Evolutionary conservation across 2,113 vertebrate species (phyloP).

Genomic region (Asarcornis scutulata): DNA sequence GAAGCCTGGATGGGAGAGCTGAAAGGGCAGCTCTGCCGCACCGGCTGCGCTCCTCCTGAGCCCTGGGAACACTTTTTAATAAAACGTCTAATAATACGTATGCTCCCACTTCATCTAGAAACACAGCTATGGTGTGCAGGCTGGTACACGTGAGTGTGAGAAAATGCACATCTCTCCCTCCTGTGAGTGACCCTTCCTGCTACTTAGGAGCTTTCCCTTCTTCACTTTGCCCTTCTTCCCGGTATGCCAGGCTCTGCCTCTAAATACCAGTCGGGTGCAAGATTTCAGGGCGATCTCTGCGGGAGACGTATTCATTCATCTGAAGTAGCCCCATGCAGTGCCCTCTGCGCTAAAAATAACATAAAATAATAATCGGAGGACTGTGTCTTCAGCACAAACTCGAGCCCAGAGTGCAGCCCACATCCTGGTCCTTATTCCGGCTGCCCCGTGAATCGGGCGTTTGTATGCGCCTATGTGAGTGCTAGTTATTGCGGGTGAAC

Average conservation of each 20-base stretch:
- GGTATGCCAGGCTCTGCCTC: neutral
- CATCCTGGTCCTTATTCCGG: slow-evolving; percentile 20
- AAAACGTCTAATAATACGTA: neutral
- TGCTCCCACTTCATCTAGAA: neutral
- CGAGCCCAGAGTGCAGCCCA: neutral
- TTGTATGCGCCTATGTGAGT: slow-evolving; percentile 14
- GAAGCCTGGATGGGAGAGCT: neutral
- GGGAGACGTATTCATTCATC: neutral
- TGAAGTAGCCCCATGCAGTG: neutral
- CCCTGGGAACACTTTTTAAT: neutral
- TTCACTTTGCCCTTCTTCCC: neutral
- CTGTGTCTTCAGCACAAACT: slow-evolving; percentile 2
- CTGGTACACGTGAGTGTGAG: neutral
- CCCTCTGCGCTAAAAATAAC: neutral
- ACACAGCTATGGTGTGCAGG: neutral
- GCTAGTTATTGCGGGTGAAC: neutral
- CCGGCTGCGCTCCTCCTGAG: neutral
- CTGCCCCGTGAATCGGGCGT: slow-evolving; percentile 34
- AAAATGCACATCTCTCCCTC: neutral
- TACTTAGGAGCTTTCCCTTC: neutral
- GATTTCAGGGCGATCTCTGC: accelerated
- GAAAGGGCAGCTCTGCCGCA: neutral
- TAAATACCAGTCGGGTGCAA: neutral
- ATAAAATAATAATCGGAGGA: neutral
- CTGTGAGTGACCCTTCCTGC: neutral